A percentile compares a stretch with the other conserved stretches of the same genome.
These are phyloP conservation scores for Channa argus DNA, from an alignment of 2,113 vertebrate species.

Conservation along the genomic window DNA sequence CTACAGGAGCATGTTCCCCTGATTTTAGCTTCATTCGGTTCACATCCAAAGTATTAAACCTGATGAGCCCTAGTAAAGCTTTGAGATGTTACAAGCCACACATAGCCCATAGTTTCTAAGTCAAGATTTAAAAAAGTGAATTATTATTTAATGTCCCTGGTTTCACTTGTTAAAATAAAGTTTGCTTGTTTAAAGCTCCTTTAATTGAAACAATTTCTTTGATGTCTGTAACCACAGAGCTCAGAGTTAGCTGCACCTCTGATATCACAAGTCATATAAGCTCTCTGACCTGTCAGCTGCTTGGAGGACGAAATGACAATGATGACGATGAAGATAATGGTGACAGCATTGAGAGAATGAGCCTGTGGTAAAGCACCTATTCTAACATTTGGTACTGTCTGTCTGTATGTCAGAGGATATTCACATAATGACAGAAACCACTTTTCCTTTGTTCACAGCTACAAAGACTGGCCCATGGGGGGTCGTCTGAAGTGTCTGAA, in stretches of 20 bases:
- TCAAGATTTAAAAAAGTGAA: no score
- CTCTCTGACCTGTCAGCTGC: conserved; percentile 64
- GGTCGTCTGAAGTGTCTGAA: conserved; percentile 3
- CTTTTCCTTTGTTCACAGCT: conserved; percentile 24
- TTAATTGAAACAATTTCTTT: no score
- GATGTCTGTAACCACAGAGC: conserved; percentile 27
- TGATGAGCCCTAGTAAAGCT: no score
- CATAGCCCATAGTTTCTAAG: no score
- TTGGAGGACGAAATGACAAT: not conserved
- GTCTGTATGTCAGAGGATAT: not conserved
- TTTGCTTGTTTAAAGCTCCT: no score
- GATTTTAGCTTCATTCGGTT: no score
- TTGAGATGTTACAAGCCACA: no score
- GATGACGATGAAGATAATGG: conserved; percentile 44
- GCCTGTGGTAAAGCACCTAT: conserved; percentile 66
- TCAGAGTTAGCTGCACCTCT: conserved; percentile 62
- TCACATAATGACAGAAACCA: not conserved
- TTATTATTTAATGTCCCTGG: no score
- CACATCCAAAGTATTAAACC: no score
- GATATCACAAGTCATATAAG: not conserved
- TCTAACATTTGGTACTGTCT: not conserved
- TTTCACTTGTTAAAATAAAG: no score
- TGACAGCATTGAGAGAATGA: conserved; percentile 43
- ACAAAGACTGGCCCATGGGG: rapidly evolving
- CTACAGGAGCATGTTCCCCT: no score